These are phyloP conservation scores for Apodemia mormo DNA, from an alignment of 2,888 invertebrate species.

Conservation along the genomic window DNA sequence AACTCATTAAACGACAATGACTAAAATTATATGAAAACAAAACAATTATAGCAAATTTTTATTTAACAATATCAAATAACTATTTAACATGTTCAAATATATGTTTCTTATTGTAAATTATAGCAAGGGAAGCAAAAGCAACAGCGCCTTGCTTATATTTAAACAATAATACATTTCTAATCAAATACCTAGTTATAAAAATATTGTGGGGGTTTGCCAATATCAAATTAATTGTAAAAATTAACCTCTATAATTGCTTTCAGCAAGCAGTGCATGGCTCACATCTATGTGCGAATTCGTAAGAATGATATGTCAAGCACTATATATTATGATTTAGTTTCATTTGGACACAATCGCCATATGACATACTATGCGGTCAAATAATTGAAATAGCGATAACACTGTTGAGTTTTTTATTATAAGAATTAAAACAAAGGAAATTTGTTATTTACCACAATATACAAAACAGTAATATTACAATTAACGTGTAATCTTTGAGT, in stretches of 20 bases:
- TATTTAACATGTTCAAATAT: constrained; percentile 46
- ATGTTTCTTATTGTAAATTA: constrained; percentile 47
- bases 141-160: constrained; percentile 42
- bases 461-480: no score
- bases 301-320: constrained; percentile 65
- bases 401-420: not conserved
- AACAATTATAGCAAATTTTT: constrained; percentile 14
- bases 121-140: constrained; percentile 75
- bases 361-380: not conserved
- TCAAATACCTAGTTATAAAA: constrained; percentile 50
- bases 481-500: no score
- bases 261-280: constrained; percentile 70
- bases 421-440: not conserved
- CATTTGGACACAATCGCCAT: not conserved
- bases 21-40: constrained; percentile 12
- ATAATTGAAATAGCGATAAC: not conserved
- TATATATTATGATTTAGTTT: constrained; percentile 37
- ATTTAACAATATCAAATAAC: constrained; percentile 35
- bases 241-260: constrained; percentile 46
- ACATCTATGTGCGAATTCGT: constrained; percentile 60
- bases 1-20: constrained; percentile 1
- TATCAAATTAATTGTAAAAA: constrained; percentile 64
- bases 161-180: constrained; percentile 32
- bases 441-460: no score
- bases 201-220: constrained; percentile 80